Base-by-base conservation (phyloP, 2,113 vertebrate genomes). In the Gasterosteus aculeatus region DNA sequence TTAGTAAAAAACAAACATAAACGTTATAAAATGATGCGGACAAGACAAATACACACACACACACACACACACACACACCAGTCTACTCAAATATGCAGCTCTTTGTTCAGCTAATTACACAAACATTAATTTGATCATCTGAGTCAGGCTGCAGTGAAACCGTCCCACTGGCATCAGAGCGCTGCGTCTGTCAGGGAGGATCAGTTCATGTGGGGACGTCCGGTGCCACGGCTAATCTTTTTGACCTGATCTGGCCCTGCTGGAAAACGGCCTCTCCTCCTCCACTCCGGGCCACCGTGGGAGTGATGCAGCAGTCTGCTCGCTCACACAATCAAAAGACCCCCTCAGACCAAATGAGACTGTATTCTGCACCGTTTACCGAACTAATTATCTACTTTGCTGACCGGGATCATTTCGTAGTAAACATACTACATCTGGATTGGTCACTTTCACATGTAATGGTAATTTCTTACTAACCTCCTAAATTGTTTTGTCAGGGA, bases 151-250 rank as follows among this genome's bases (percentile, higher is more conserved):
- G 70, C 46, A 29, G 61, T 85, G 69, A 39, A 53, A 60, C 62
- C 61, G 64, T 67, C 66, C 77, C 75, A 11, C 72, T 44, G 62
- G 72, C 53, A 71, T 87, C 78, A 80, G 78, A 80, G 75, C 83
- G 56, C 71, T 12, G 54, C 46, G 66, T 82, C 76, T 88, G 83
- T 87, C 77, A 46, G 39, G 39, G 39, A 56, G 78, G 87, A 88
- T 83, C 82, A 82, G 85, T 86, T 86, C 87, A 88, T 93, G 87
- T 86, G 80, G 87, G 86, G 92, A 93, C 88, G 91, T 92, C 91
- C 86, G 84, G 88, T 88, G 60, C 71, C 56, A 63, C 66, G 61
- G 79, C 72, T 92, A 93, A 94, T 93, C 90, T 84, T 64, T 90
- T 87, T 92, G 90, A 91, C 91, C 91, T 69, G 77, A 84, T 75